phyloP scores from a whole-genome alignment of 2,888 invertebrate species.

The Protula sp. region DNA sequence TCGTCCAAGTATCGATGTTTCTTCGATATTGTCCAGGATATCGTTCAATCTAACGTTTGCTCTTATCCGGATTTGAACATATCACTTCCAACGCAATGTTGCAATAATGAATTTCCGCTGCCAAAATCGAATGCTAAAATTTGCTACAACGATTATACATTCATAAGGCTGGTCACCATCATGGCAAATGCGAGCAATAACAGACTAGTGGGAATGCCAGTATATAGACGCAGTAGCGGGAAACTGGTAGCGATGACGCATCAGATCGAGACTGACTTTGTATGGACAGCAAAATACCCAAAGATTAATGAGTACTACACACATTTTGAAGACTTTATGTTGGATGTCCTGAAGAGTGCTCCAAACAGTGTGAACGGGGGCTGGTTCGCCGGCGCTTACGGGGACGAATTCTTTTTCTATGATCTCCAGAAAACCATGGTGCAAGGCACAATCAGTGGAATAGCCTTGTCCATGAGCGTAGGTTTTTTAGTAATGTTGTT shows the following conservation, averaged over 20 bases:
- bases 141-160: not conserved
- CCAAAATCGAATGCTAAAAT: not conserved
- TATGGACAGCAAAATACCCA: constrained; percentile 1
- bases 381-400: not conserved
- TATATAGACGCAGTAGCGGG: no score
- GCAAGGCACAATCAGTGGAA: constrained; percentile 74
- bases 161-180: not conserved
- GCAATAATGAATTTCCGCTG: not conserved
- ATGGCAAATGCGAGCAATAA: not conserved
- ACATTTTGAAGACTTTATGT: not conserved
- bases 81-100: not conserved
- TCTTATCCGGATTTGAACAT: not conserved
- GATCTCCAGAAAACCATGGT: constrained; percentile 57
- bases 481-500: constrained; percentile 74
- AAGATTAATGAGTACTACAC: constrained; percentile 1
- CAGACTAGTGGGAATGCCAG: not conserved
- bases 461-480: constrained; percentile 69
- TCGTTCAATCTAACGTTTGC: not conserved
- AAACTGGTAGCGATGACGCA: not conserved
- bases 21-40: constrained; percentile 1
- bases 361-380: constrained; percentile 2
- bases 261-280: not conserved
- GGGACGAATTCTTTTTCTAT: not conserved
- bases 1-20: not conserved
- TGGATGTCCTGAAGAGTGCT: not conserved